phyloP scores from a whole-genome alignment of 2,797 vertebrate genomes.

The Gorsachius magnificus region DNA sequence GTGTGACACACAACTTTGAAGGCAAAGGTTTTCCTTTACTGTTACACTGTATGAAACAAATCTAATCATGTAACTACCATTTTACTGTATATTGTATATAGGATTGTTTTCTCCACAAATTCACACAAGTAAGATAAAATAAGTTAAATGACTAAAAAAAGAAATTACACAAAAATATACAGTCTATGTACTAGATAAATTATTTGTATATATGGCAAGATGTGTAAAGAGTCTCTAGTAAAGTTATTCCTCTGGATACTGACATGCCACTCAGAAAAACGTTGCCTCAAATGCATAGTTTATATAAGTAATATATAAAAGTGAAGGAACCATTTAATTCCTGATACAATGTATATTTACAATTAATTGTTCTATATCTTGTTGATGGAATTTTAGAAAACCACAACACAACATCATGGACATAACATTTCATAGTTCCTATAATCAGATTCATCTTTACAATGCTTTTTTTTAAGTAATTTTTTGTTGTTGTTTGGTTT shows the following conservation, averaged over 20 bases:
- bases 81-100: slow-evolving; percentile 64
- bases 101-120: slow-evolving; percentile 59
- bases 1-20: slow-evolving; percentile 65
- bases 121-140: slow-evolving; percentile 65
- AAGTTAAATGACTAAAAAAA: slow-evolving; percentile 59
- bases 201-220: slow-evolving; percentile 63
- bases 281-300: background rate
- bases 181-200: slow-evolving; percentile 65
- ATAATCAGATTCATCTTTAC: background rate
- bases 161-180: slow-evolving; percentile 65
- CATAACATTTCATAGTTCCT: background rate
- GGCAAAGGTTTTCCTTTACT: slow-evolving; percentile 67
- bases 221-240: slow-evolving; percentile 32
- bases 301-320: background rate
- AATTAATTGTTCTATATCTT: background rate
- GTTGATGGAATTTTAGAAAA: background rate
- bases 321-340: background rate
- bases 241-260: slow-evolving; percentile 55
- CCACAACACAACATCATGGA: background rate
- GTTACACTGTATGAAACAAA: slow-evolving; percentile 67
- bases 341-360: background rate
- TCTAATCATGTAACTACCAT: slow-evolving; percentile 63
- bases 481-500: background rate
- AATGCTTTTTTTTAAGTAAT: background rate
- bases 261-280: slow-evolving; percentile 27